Evolutionary conservation across 1,140 invertebrate species (phyloP).

Genomic region (Rhizoglyphus robini): DNA sequence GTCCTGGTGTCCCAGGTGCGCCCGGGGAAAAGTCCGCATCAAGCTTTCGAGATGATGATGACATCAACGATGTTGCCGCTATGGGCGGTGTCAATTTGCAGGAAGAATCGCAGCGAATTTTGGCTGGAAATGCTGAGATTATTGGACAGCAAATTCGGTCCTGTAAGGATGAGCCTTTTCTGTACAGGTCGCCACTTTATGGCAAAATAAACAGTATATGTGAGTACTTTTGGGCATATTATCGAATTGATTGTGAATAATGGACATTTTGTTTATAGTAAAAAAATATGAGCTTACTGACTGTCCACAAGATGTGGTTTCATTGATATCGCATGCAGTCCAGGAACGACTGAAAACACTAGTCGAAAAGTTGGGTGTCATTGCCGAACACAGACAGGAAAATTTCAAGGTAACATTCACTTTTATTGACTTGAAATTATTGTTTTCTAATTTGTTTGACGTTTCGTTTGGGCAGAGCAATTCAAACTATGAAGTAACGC

Average conservation of each 20-base stretch:
- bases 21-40: constrained; percentile 36
- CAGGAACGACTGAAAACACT: constrained; percentile 83
- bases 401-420: constrained; percentile 72
- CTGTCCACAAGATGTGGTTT: constrained; percentile 68
- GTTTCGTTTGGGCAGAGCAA: constrained; percentile 55
- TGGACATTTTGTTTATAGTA: constrained; percentile 34
- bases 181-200: constrained; percentile 60
- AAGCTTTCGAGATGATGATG: constrained; percentile 60
- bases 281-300: constrained; percentile 70
- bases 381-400: constrained; percentile 87
- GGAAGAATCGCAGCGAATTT: constrained; percentile 86
- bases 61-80: constrained; percentile 95
- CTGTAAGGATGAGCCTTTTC: constrained; percentile 85
- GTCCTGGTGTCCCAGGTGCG: not conserved
- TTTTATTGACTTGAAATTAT: constrained; percentile 23
- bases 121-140: constrained; percentile 76
- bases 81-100: constrained; percentile 98
- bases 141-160: constrained; percentile 89
- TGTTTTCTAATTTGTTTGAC: constrained; percentile 9
- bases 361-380: constrained; percentile 78
- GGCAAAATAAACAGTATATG: constrained; percentile 59
- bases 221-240: constrained; percentile 37
- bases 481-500: constrained; percentile 67
- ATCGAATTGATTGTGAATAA: not conserved
- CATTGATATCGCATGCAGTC: constrained; percentile 82